Evolutionary conservation across 2,113 vertebrate species (phyloP).

Genomic region (Pycnonotus jocosus): DNA sequence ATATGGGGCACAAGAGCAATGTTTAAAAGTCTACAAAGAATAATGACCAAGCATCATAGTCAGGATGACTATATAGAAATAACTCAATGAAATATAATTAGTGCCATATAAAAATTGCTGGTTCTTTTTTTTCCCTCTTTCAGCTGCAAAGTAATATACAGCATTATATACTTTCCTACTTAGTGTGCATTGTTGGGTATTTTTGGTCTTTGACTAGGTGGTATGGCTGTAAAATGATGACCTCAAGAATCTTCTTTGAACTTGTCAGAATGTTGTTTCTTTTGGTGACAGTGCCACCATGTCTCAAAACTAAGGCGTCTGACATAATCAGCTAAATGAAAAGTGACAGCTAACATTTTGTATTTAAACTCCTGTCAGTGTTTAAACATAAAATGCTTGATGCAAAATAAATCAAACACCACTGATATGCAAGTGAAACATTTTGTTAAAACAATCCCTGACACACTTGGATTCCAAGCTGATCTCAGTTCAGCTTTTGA

Average conservation of each 20-base stretch:
- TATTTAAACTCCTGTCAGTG: conserved; percentile 80
- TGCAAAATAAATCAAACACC: conserved; percentile 80
- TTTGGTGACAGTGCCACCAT: conserved; percentile 74
- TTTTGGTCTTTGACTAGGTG: conserved; percentile 52
- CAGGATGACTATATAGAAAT: not conserved
- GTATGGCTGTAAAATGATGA: conserved; percentile 70
- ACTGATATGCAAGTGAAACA: conserved; percentile 73
- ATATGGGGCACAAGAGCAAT: not conserved
- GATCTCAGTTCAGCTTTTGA: conserved; percentile 56
- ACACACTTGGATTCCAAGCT: conserved; percentile 63
- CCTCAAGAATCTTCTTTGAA: conserved; percentile 75
- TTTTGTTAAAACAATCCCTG: conserved; percentile 71
- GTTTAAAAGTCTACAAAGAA: conserved; percentile 67
- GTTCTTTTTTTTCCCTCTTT: not conserved
- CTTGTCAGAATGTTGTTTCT: conserved; percentile 76
- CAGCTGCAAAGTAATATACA: not conserved
- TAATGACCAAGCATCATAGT: not conserved
- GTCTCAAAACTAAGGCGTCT: conserved; percentile 78
- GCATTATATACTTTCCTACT: not conserved
- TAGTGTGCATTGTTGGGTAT: conserved; percentile 5
- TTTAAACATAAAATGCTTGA: conserved; percentile 80
- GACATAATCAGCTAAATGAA: conserved; percentile 79
- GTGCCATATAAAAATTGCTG: not conserved
- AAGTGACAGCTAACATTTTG: conserved; percentile 81
- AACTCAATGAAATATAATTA: not conserved